These are phyloP conservation scores for Lysandra coridon DNA, from an alignment of 2,888 invertebrate genomes.

Conservation along the genomic window DNA sequence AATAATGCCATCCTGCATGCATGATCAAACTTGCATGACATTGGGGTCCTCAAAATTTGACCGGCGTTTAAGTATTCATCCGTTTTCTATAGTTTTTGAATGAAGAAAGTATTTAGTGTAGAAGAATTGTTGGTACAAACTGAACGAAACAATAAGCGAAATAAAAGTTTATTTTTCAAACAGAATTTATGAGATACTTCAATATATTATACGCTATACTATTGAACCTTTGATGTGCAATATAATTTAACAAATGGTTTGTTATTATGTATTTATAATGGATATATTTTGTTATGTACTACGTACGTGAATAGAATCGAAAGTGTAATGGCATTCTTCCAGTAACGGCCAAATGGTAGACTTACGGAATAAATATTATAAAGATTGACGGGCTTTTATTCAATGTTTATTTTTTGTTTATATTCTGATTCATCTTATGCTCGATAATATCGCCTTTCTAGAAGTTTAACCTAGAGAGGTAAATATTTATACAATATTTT, in stretches of 20 bases:
- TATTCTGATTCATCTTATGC: no score
- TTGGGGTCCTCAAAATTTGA: background rate
- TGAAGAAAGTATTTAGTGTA: background rate
- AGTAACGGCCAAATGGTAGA: slow-evolving; percentile 72
- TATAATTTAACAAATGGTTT: slow-evolving; percentile 29
- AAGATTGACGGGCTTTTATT: slow-evolving; percentile 38
- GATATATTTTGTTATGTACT: slow-evolving; percentile 37
- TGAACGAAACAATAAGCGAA: slow-evolving; percentile 23
- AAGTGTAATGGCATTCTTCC: slow-evolving; percentile 69
- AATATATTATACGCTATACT: slow-evolving; percentile 15
- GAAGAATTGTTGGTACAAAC: slow-evolving; percentile 26
- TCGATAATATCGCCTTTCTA: no score
- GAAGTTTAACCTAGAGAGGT: no score
- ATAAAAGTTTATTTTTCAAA: slow-evolving; percentile 23
- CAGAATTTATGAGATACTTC: slow-evolving; percentile 14
- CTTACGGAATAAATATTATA: slow-evolving; percentile 69
- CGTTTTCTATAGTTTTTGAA: background rate
- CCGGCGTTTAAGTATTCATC: background rate
- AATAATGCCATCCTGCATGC: background rate
- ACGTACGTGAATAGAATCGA: slow-evolving; percentile 47
- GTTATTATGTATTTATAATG: slow-evolving; percentile 29
- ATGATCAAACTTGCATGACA: background rate
- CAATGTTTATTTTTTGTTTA: background rate
- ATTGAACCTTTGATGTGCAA: background rate
- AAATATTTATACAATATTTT: no score